A percentile compares a stretch with the other conserved stretches of the same genome.
These are phyloP conservation scores for Ctenochaetus hawaiiensis DNA, from an alignment of 2,797 vertebrate genomes.

Conservation along the genomic window DNA sequence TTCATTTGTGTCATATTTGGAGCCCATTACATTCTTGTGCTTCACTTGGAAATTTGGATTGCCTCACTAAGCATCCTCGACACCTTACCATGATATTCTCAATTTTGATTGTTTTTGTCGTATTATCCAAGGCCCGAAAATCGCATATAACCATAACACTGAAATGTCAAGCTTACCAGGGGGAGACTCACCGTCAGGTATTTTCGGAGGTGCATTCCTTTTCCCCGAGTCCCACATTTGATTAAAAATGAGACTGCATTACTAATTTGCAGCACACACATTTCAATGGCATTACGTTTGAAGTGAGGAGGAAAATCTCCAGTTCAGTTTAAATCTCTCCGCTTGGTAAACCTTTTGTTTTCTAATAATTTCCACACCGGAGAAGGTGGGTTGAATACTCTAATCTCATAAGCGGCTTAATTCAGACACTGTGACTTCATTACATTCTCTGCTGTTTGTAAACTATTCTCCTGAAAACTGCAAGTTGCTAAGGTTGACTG, in stretches of 20 bases:
- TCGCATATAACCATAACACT: slow-evolving; percentile 56
- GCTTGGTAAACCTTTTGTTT: slow-evolving; percentile 80
- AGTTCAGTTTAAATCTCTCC: slow-evolving; percentile 75
- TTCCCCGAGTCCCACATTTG: slow-evolving; percentile 62
- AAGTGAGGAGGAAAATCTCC: slow-evolving; percentile 83
- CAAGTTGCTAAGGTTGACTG: slow-evolving; percentile 61
- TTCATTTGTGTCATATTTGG: slow-evolving; percentile 62
- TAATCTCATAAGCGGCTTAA: slow-evolving; percentile 88
- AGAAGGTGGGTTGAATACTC: slow-evolving; percentile 81
- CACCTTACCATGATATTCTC: slow-evolving; percentile 51
- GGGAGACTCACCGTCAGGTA: slow-evolving; percentile 44
- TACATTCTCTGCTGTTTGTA: slow-evolving; percentile 82
- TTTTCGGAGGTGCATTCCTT: slow-evolving; percentile 58
- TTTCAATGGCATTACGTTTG: slow-evolving; percentile 76
- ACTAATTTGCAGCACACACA: slow-evolving; percentile 71
- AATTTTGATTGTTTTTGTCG: slow-evolving; percentile 59
- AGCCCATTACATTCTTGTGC: slow-evolving; percentile 34
- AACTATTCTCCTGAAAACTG: slow-evolving; percentile 77
- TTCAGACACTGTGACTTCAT: slow-evolving; percentile 85
- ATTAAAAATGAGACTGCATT: slow-evolving; percentile 77
- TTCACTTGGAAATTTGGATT: slow-evolving; percentile 34
- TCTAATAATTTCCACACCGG: slow-evolving; percentile 83
- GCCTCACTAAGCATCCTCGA: slow-evolving; percentile 44
- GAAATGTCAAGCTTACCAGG: slow-evolving; percentile 36
- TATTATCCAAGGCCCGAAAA: slow-evolving; percentile 62